Conservation (phyloP, 1,140 invertebrate species). For the Psix sp. region DNA sequence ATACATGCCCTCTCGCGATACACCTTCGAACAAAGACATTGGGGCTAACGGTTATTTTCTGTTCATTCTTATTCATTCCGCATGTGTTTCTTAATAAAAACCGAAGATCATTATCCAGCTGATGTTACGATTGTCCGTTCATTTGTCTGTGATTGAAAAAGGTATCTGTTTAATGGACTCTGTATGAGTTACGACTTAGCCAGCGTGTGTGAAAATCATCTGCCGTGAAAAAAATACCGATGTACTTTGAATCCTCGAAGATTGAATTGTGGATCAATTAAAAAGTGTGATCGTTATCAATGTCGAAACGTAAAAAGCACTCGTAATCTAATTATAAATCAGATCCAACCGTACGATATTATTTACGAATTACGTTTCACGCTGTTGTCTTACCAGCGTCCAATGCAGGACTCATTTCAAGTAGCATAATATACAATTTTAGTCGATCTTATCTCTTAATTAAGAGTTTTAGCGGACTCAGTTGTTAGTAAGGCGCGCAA, state of each 20-base stretch:
- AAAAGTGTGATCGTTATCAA: conserved; percentile 42
- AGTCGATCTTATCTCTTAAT: conserved; percentile 36
- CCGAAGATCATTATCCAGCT: conserved; percentile 52
- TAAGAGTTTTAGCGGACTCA: conserved; percentile 12
- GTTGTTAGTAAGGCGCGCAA: too few relatives aligned
- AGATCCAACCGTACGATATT: conserved; percentile 30
- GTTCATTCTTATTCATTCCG: conserved; percentile 49
- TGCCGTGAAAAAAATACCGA: conserved; percentile 46
- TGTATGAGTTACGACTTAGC: conserved; percentile 39
- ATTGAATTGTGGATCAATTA: conserved; percentile 56
- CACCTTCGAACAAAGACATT: conserved; percentile 50
- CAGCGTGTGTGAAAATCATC: conserved; percentile 50
- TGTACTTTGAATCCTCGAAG: conserved; percentile 45
- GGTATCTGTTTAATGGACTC: conserved; percentile 51
- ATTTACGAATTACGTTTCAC: conserved; percentile 33
- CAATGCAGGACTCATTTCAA: conserved; percentile 6
- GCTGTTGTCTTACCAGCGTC: conserved; percentile 7
- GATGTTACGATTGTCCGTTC: conserved; percentile 54
- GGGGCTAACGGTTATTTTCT: conserved; percentile 50
- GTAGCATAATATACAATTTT: conserved; percentile 18
- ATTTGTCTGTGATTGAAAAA: conserved; percentile 56
- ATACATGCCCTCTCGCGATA: conserved; percentile 46
- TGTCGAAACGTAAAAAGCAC: conserved; percentile 23
- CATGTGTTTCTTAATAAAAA: conserved; percentile 54
- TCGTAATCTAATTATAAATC: conserved; percentile 52